Evolutionary conservation across 2,888 invertebrate genomes (phyloP), one percentile per base, ranked within the genome.

Genomic region (Nemapogon koenigi): DNA sequence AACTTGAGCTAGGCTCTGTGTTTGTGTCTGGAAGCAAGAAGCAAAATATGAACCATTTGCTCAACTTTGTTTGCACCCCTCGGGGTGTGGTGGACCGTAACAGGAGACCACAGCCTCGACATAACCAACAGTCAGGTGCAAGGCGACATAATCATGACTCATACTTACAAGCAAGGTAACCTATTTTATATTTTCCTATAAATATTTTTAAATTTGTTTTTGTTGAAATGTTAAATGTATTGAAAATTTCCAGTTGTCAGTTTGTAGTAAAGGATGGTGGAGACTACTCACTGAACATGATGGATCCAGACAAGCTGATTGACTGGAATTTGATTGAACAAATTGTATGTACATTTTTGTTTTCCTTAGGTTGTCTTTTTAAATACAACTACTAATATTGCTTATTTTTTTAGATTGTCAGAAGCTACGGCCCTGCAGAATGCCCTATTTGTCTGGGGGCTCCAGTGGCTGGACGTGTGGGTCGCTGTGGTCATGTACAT

Each of bases 261-360:
- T 97, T 97, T 84, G 88, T 97, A 57, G 94, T 97, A 46, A 88
- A 87, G 58, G 83, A 86, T 49, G 84, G 83, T 57, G 89, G 88
- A 37, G 90, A 95, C 66, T 94, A 93, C 62, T 81, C 84, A 48
- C 81, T 85, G 14, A 89, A 93, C 61, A 68, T 88, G 53, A 81
- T 84, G 49, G 90, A 95, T 69, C 94, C 96, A 19, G 97, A 97
- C 76, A 79, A 86, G 35, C 83, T 96, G 38, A 90, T 97, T 35
- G 90, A 93, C 61, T 98, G 97, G 97, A 86, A 89, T 53, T 81
- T 88, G 48, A 87, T 97, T 56, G 95, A 97, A 64, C 94, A 97
- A 83, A 90, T 98, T 70, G 93, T 93, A 79, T 83, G 88, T 82
- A 33, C 13, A 19, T 22, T 7, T 22, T 22, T 22, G 10, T 22